Evolutionary conservation across 2,888 invertebrate genomes (phyloP), one percentile per base, ranked within the genome.

Genomic region (Acronicta psi): DNA sequence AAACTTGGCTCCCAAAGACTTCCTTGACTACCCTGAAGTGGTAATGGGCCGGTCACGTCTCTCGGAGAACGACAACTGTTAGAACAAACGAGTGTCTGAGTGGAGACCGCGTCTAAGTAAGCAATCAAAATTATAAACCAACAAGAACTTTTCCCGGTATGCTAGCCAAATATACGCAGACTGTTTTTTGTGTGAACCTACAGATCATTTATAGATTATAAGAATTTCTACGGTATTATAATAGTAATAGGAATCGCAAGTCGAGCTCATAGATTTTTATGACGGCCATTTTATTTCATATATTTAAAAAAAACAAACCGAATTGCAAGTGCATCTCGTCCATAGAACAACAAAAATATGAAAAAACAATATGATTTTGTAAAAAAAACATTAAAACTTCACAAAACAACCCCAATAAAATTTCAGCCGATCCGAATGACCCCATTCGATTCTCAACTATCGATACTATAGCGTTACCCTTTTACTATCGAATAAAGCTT

Each of bases 401-500:
- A 50, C 37, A 54, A 49, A 41, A 60, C 16, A 45, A 45, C 29
- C 41, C 31, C 20, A 62, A 76, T 76, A 59, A 73, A 73, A 76
- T 61, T 73, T 65, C 41, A 73, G 37, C 38, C 38, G 77, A 81
- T 77, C 74, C 76, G 68, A 79, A 77, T 78, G 79, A 81, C 81
- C 82, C 83, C 74, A 83, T 85, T 85, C 81, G 83, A 80, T 83
- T 82, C 80, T 80, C 73, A 81, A 84, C 85, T 87, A 87, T 89
- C 81, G 84, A 82, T 87, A 86, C 80, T 57, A 82, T 77, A 83
- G 83, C 83, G 76, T 81, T 87, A 89, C 87, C 91, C 89, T 90
- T 88, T 91, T 83, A 89, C 81, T 80, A 88, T 89, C 87, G 86
- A 90, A 91, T 90, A 87, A 86, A 83, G 82, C 84, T 86, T 86